Percentiles rank a stretch among this genome's conserved stretches.
Evolutionary conservation across 2,888 invertebrate species (phyloP).

Genomic region (Ptychoptera contaminata): DNA sequence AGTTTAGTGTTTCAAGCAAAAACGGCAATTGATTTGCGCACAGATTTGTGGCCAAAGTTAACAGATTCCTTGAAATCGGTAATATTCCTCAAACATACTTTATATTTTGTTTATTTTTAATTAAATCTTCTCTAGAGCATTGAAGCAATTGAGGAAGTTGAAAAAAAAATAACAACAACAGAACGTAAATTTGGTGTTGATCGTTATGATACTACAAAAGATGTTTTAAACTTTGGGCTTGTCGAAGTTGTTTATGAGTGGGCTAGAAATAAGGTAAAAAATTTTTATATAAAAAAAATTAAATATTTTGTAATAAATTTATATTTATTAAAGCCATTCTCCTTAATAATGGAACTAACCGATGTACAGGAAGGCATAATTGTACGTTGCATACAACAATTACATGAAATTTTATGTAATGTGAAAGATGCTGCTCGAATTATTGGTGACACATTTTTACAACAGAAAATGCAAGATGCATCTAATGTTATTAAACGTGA

Average conservation of each 20-base stretch:
- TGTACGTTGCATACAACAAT: conserved; percentile 89
- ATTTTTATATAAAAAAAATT: too few relatives aligned
- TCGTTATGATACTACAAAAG: conserved; percentile 31
- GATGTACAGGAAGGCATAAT: conserved; percentile 97
- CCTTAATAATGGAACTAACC: conserved; percentile 81
- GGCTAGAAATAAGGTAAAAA: conserved; percentile 67
- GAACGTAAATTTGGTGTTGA: conserved; percentile 33
- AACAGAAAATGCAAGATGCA: conserved; percentile 90
- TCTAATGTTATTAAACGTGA: conserved; percentile 87
- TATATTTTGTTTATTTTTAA: not conserved
- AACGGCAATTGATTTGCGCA: conserved; percentile 33
- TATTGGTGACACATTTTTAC: conserved; percentile 82
- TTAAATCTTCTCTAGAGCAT: conserved; percentile 41
- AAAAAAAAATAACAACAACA: conserved; percentile 27
- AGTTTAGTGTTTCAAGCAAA: conserved; percentile 85
- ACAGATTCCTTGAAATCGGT: conserved; percentile 43
- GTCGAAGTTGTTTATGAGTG: conserved; percentile 91
- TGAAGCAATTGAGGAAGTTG: conserved; percentile 47
- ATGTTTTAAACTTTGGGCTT: conserved; percentile 74
- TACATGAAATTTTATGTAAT: conserved; percentile 79
- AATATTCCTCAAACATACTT: not conserved
- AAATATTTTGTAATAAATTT: not conserved
- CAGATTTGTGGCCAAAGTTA: conserved; percentile 29
- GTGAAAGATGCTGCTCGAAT: conserved; percentile 85
- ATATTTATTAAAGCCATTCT: conserved; percentile 54